Percentiles rank a stretch among this genome's conserved stretches.
These are phyloP conservation scores for Lepisosteus osseus DNA, from an alignment of 2,113 vertebrate species.

Conservation along the genomic window DNA sequence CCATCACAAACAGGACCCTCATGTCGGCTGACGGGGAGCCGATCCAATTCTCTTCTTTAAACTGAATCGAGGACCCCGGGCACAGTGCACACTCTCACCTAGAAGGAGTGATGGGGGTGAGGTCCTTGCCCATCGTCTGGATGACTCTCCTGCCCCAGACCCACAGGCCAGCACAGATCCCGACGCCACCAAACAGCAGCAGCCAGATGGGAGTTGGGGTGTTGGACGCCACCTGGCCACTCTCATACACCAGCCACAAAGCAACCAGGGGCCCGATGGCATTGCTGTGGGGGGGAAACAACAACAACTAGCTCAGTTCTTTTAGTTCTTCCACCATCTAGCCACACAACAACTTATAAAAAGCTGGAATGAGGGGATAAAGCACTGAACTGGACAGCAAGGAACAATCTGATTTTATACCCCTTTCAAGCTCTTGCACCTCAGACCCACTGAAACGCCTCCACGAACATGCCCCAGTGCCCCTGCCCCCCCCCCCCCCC, in stretches of 20 bases:
- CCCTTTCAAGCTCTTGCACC: too few relatives aligned
- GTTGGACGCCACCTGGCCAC: constrained; percentile 64
- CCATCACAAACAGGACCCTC: background rate
- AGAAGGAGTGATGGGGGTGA: constrained; percentile 94
- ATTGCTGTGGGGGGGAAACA: constrained; percentile 69
- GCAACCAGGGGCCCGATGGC: constrained; percentile 92
- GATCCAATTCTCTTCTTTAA: background rate
- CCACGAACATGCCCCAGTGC: too few relatives aligned
- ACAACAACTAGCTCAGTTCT: background rate
- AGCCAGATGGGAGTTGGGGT: constrained; percentile 85
- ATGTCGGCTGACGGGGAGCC: constrained; percentile 27
- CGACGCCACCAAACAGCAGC: constrained; percentile 84
- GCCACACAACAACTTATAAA: background rate
- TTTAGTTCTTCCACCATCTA: too few relatives aligned
- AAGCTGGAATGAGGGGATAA: too few relatives aligned
- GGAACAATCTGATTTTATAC: background rate
- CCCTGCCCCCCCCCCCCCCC: too few relatives aligned
- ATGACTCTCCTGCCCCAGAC: constrained; percentile 96
- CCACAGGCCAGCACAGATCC: constrained; percentile 90
- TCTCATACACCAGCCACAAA: constrained; percentile 82
- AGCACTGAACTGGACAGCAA: background rate
- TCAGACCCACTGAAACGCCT: too few relatives aligned
- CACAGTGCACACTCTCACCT: constrained; percentile 63
- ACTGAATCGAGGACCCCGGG: too few relatives aligned
- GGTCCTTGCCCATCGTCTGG: constrained; percentile 93